phyloP scores from a whole-genome alignment of 2,888 invertebrate genomes.

The Rutpela maculata region DNA sequence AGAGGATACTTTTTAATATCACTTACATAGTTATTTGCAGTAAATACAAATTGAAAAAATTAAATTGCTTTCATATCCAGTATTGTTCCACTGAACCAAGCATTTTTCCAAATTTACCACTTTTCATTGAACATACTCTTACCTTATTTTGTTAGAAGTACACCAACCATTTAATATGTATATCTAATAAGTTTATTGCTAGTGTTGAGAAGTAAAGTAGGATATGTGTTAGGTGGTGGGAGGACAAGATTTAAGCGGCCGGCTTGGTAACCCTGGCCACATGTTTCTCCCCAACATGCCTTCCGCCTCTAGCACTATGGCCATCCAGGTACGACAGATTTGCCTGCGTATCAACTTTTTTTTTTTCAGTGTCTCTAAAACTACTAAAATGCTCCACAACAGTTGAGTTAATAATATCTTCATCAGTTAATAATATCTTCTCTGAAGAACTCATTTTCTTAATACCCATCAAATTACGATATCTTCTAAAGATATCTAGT shows the following conservation, averaged over 20 bases:
- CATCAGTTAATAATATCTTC: too few relatives aligned
- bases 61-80: slow-evolving; percentile 1
- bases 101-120: slow-evolving; percentile 26
- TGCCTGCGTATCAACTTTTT: slow-evolving; percentile 48
- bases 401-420: slow-evolving; percentile 14
- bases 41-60: neutral
- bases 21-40: neutral
- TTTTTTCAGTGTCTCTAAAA: slow-evolving; percentile 32
- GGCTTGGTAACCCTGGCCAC: slow-evolving; percentile 75
- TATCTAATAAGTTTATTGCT: slow-evolving; percentile 21
- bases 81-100: neutral
- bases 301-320: slow-evolving; percentile 72
- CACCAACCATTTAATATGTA: neutral
- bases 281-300: slow-evolving; percentile 77
- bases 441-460: neutral
- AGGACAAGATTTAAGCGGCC: slow-evolving; percentile 73
- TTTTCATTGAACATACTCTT: neutral
- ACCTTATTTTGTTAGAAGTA: neutral
- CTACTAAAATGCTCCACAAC: slow-evolving; percentile 37
- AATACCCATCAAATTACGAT: too few relatives aligned
- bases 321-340: slow-evolving; percentile 72
- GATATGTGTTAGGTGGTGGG: slow-evolving; percentile 75
- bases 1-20: neutral
- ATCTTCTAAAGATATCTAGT: too few relatives aligned
- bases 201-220: slow-evolving; percentile 43